phyloP scores from a whole-genome alignment of 2,797 vertebrate genomes.

The Notoglanidium macrostoma region DNA sequence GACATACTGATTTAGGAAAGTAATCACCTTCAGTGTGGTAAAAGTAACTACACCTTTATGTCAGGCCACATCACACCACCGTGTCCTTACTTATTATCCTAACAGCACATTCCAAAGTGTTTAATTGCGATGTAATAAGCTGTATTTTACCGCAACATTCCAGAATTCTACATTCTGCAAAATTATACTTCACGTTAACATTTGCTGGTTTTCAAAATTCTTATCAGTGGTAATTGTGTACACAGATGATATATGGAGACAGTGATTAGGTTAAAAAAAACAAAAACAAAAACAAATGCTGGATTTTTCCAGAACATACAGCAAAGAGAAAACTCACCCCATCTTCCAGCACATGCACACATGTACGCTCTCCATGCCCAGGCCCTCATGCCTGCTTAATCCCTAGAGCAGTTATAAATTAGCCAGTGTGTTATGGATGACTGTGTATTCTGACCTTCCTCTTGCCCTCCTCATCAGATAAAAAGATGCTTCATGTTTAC shows the following conservation, averaged over 20 bases:
- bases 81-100: neutral
- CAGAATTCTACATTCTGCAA: neutral
- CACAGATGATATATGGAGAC: neutral
- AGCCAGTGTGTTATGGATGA: conserved; percentile 12
- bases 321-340: neutral
- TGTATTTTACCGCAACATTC: neutral
- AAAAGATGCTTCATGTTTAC: conserved; percentile 52
- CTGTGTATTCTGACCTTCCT: conserved; percentile 46
- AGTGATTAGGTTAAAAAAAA: neutral
- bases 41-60: neutral
- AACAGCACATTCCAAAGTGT: neutral
- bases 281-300: neutral
- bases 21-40: neutral
- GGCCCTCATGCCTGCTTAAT: neutral
- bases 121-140: neutral
- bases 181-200: neutral
- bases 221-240: neutral
- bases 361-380: neutral
- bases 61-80: neutral
- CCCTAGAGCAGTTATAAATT: conserved; percentile 28
- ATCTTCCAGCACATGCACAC: neutral
- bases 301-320: neutral
- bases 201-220: neutral
- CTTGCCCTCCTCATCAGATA: conserved; percentile 53
- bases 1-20: neutral